phyloP scores from a whole-genome alignment of 2,888 invertebrate species.

The Pyrrhosoma nymphula region DNA sequence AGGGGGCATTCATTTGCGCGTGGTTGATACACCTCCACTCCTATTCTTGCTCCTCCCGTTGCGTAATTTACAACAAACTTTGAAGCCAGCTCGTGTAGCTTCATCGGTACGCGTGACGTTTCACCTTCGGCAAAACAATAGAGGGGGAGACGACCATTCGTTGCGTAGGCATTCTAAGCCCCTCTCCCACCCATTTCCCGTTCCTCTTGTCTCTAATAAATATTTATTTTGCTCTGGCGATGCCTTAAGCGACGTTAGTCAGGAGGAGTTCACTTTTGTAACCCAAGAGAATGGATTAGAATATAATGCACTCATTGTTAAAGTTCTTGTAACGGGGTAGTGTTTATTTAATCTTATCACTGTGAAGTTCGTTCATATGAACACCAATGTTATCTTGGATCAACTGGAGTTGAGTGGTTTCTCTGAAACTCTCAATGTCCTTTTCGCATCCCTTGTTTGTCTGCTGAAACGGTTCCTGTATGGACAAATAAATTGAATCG shows the following conservation, averaged over 20 bases:
- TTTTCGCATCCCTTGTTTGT: background rate
- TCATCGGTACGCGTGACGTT: background rate
- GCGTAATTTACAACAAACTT: constrained; percentile 8
- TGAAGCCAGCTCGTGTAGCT: background rate
- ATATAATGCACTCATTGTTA: background rate
- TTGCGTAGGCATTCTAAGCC: background rate
- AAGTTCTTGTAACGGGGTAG: background rate
- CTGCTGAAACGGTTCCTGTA: background rate
- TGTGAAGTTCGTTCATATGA: background rate
- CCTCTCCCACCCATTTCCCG: background rate
- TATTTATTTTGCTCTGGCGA: background rate
- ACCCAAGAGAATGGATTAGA: background rate
- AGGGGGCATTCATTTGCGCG: background rate
- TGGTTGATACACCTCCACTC: background rate
- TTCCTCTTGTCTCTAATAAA: background rate
- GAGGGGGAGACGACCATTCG: background rate
- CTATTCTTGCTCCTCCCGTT: background rate
- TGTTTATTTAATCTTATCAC: background rate
- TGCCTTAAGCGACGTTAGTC: background rate
- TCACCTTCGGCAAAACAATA: background rate
- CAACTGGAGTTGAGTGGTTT: background rate
- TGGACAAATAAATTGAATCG: too few relatives aligned
- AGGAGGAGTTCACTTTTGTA: background rate
- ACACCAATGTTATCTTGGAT: background rate
- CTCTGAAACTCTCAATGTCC: background rate